Conservation (phyloP, 2,113 vertebrate genomes). For the Bufo bufo region DNA sequence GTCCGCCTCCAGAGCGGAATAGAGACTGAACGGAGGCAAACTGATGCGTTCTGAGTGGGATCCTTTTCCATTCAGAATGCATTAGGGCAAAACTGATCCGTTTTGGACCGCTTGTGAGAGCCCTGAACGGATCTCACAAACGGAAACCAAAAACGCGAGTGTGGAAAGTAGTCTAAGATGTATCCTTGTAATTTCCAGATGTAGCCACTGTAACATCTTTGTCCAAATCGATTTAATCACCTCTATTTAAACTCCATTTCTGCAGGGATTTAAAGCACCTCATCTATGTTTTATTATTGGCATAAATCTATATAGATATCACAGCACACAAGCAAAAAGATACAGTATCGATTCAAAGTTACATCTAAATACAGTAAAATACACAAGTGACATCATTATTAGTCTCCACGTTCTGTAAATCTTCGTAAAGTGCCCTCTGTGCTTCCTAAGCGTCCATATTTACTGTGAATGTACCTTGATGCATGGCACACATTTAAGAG, state of each 20-base stretch:
- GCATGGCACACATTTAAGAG: not conserved
- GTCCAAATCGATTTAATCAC: not conserved
- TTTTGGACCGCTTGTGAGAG: too few species aligned
- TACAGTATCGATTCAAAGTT: not conserved
- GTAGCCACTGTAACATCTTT: not conserved
- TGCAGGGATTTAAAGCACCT: not conserved
- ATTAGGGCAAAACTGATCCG: too few species aligned
- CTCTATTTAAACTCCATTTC: not conserved
- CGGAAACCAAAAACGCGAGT: too few species aligned
- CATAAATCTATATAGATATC: not conserved
- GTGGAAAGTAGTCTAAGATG: not conserved
- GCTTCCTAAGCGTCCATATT: not conserved
- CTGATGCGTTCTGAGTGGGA: too few species aligned
- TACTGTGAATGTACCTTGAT: not conserved
- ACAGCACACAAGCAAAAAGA: not conserved
- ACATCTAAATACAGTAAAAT: constrained; percentile 2
- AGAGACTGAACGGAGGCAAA: too few species aligned
- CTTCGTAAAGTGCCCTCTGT: not conserved
- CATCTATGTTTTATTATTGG: not conserved
- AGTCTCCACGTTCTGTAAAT: not conserved
- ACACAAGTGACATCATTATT: not conserved
- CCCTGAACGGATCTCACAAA: too few species aligned
- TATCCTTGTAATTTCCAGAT: not conserved
- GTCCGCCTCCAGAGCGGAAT: too few species aligned
- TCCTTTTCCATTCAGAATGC: too few species aligned